Conservation (phyloP, 2,797 vertebrate species). For the Sciurus carolinensis region DNA sequence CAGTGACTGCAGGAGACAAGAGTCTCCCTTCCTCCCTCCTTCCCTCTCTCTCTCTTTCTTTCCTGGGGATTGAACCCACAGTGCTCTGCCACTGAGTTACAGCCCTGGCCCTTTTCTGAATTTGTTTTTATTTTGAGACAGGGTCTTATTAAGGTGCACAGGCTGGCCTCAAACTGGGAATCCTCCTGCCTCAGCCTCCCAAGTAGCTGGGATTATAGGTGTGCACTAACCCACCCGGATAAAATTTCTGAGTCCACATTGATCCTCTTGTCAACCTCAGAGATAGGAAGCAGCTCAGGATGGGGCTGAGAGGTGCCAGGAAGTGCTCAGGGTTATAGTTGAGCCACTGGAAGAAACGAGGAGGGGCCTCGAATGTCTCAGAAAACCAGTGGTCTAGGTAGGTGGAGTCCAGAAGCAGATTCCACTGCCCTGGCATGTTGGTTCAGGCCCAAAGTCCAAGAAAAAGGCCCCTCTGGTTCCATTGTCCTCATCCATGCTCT, state of each 20-base stretch:
- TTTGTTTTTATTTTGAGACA: not conserved
- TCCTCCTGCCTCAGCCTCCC: not conserved
- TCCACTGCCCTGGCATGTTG: not conserved
- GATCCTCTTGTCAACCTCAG: not conserved
- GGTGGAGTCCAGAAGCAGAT: not conserved
- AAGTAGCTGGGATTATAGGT: not conserved
- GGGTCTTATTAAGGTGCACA: not conserved
- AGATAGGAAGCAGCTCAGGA: not conserved
- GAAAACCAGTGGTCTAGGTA: not conserved
- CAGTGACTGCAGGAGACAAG: not conserved
- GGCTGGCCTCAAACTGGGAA: not conserved
- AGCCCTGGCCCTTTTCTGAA: not conserved
- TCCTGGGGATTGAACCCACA: not conserved
- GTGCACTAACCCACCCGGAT: not conserved
- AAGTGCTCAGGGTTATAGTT: not conserved
- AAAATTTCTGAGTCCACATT: not conserved
- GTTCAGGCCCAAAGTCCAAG: too few relatives aligned
- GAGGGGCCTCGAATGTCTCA: not conserved
- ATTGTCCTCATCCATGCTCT: fast-evolving
- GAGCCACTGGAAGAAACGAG: not conserved
- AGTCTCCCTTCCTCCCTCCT: too few relatives aligned
- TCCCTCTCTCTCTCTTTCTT: too few relatives aligned
- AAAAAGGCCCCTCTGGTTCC: not conserved
- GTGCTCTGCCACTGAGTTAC: not conserved
- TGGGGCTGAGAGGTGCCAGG: not conserved